Percentiles rank a stretch among this genome's conserved stretches.
These are phyloP conservation scores for Harmothoe impar DNA, from an alignment of 2,888 invertebrate species.

Conservation along the genomic window DNA sequence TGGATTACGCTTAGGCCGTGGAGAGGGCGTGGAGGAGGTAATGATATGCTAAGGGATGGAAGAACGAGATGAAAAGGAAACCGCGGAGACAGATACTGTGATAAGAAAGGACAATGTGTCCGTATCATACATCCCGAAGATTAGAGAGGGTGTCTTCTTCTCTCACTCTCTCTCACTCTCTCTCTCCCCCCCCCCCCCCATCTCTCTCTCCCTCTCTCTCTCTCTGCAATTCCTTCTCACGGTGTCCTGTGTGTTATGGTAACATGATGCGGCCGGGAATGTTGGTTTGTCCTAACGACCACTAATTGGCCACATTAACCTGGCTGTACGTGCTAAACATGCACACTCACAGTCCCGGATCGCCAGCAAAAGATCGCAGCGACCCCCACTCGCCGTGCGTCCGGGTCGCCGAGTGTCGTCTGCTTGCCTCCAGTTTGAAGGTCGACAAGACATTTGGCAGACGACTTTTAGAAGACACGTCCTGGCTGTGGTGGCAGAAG, in stretches of 20 bases:
- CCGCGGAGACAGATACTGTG: no score
- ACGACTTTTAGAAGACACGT: not conserved
- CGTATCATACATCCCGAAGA: no score
- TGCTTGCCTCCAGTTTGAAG: not conserved
- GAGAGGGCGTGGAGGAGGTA: no score
- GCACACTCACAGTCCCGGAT: not conserved
- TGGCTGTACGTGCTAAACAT: slow-evolving; percentile 5
- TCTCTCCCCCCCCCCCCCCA: not conserved
- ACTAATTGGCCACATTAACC: slow-evolving; percentile 50
- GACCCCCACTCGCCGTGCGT: not conserved
- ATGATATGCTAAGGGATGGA: no score
- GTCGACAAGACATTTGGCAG: slow-evolving; percentile 23
- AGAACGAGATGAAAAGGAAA: no score
- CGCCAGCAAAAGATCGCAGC: not conserved
- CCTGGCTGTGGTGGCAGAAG: not conserved
- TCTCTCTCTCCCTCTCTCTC: no score
- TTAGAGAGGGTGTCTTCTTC: no score
- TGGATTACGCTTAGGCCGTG: no score
- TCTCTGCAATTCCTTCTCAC: no score
- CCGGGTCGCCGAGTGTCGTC: not conserved
- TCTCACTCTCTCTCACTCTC: no score
- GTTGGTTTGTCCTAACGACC: not conserved
- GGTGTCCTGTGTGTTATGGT: not conserved
- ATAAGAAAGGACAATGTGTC: no score
- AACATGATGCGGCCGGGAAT: slow-evolving; percentile 15